Conservation (phyloP, 2,113 vertebrate genomes). For the Alectura lathami region DNA sequence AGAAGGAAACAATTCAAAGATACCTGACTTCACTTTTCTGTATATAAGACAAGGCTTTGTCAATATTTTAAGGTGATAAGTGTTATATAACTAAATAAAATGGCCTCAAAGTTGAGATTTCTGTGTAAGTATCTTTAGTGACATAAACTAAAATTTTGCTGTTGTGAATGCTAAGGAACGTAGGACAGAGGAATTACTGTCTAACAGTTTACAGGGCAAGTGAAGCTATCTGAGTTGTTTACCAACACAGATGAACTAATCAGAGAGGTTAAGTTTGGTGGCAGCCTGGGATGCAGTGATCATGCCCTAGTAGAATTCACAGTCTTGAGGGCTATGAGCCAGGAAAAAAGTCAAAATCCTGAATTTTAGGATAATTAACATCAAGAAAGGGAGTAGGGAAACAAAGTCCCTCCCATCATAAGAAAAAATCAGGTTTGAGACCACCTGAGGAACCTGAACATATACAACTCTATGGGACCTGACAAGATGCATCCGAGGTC, state of each 20-base stretch:
- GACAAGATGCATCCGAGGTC: not conserved
- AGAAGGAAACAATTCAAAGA: not conserved
- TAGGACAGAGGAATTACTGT: not conserved
- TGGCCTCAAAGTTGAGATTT: not conserved
- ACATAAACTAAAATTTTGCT: not conserved
- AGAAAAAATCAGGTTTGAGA: not conserved
- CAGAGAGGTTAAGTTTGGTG: not conserved
- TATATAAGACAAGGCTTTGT: not conserved
- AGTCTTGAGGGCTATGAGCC: not conserved
- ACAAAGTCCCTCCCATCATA: not conserved
- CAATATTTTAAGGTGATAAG: not conserved
- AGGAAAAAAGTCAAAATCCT: not conserved
- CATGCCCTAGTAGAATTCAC: not conserved
- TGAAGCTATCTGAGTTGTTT: not conserved
- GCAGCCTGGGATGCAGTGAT: not conserved
- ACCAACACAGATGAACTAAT: not conserved
- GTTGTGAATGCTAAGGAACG: not conserved
- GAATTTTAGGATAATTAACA: not conserved
- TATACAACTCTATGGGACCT: not conserved
- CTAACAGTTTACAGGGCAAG: not conserved
- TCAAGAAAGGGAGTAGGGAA: not conserved
- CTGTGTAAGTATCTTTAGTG: not conserved
- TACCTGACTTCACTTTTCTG: not conserved
- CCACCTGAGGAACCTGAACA: too few species aligned
- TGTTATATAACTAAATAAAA: not conserved